A percentile compares a stretch with the other conserved stretches of the same genome.
Conservation (phyloP, 2,888 invertebrate species). For the Volucella inanis region DNA sequence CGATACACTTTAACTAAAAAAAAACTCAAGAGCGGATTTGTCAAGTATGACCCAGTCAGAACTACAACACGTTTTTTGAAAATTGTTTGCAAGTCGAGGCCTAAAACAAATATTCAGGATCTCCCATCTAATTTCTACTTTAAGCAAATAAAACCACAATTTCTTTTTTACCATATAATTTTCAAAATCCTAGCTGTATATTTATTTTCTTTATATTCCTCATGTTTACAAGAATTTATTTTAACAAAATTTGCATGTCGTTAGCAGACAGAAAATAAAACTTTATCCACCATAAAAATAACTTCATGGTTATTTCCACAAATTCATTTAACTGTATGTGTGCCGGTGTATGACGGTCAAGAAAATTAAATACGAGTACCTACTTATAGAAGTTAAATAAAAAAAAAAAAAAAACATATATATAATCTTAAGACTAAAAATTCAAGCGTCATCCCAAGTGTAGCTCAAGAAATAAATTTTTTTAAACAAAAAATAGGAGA, state of each 20-base stretch:
- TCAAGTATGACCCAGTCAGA: no score
- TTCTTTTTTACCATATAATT: conserved; percentile 56
- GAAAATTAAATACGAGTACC: conserved; percentile 25
- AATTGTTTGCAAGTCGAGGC: not conserved
- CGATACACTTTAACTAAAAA: not conserved
- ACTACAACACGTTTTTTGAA: not conserved
- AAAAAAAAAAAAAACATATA: conserved; percentile 19
- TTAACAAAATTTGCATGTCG: conserved; percentile 45
- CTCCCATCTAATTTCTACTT: no score
- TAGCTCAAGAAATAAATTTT: conserved; percentile 37
- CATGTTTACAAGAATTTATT: conserved; percentile 63
- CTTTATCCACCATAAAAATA: conserved; percentile 1
- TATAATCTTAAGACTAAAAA: conserved; percentile 17
- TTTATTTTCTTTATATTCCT: conserved; percentile 63
- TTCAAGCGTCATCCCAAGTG: conserved; percentile 34
- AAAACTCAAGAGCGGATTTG: not conserved
- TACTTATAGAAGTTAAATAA: conserved; percentile 5
- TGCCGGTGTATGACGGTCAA: not conserved
- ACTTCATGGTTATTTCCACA: conserved; percentile 18
- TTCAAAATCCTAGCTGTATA: conserved; percentile 67
- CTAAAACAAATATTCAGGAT: not conserved
- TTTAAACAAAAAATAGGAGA: conserved; percentile 5
- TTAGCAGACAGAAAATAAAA: conserved; percentile 36
- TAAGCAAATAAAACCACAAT: conserved; percentile 30
- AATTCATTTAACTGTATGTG: not conserved